Evolutionary conservation across 2,797 vertebrate species (phyloP).

Genomic region (Polyboroides typus): DNA sequence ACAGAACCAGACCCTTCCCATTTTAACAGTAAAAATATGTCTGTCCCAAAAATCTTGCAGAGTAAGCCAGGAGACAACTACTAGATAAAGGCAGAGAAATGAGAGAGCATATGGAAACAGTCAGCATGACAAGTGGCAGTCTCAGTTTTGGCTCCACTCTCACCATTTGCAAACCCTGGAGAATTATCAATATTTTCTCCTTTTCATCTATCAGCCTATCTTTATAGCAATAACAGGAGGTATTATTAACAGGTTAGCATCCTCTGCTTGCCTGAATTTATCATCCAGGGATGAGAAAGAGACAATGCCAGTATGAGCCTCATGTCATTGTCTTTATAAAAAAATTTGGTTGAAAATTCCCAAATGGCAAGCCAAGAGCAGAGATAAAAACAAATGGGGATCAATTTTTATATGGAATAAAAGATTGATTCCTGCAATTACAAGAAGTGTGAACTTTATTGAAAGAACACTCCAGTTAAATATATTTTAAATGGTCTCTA

Average conservation of each 20-base stretch:
- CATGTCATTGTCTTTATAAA: neutral
- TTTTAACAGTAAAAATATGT: neutral
- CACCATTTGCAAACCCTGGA: neutral
- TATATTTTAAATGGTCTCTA: neutral
- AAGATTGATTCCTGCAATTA: neutral
- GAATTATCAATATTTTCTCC: neutral
- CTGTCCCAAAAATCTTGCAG: neutral
- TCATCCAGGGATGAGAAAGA: neutral
- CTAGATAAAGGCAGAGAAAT: slow-evolving; percentile 1
- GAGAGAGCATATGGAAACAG: slow-evolving; percentile 7
- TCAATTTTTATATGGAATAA: neutral
- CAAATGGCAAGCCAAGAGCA: neutral
- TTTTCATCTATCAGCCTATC: neutral
- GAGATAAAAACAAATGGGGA: neutral
- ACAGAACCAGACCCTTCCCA: neutral
- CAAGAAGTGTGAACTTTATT: neutral
- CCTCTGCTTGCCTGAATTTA: neutral
- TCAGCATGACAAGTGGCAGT: slow-evolving; percentile 16
- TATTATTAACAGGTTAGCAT: neutral
- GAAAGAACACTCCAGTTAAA: neutral
- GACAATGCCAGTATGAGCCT: neutral
- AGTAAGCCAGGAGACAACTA: neutral
- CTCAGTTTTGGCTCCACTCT: slow-evolving; percentile 7
- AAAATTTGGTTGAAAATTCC: neutral
- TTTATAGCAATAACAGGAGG: neutral